Percentiles rank a stretch among this genome's conserved stretches.
Evolutionary conservation across 2,113 vertebrate species (phyloP).

Genomic region (Xenopus tropicalis): DNA sequence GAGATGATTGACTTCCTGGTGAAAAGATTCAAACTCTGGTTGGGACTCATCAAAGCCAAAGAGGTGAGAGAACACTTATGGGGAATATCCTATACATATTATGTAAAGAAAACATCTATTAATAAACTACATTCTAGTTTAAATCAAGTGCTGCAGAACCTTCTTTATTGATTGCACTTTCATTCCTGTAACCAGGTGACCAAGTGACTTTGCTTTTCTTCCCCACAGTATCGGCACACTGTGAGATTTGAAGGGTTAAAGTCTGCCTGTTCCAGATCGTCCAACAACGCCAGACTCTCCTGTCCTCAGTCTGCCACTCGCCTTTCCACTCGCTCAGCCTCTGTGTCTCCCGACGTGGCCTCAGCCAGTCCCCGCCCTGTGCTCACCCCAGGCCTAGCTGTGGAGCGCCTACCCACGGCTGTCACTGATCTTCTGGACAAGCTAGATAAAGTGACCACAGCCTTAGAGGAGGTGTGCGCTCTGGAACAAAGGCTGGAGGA

Average conservation of each 20-base stretch:
- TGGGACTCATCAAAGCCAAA: conserved; percentile 73
- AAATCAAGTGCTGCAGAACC: no score
- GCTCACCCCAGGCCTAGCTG: conserved; percentile 49
- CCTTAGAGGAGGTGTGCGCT: conserved; percentile 58
- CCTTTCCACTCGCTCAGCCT: conserved; percentile 45
- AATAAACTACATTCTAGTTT: no score
- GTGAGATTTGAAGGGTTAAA: conserved; percentile 75
- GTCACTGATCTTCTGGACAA: conserved; percentile 55
- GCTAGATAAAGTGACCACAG: conserved; percentile 66
- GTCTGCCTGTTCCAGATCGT: conserved; percentile 59
- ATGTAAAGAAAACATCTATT: no score
- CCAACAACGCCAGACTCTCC: conserved; percentile 58
- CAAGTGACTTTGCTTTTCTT: background rate
- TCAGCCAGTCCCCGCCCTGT: conserved; percentile 36
- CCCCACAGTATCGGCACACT: conserved; percentile 70
- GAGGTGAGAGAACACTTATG: conserved; percentile 53
- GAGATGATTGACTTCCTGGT: conserved; percentile 78
- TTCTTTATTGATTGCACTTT: no score
- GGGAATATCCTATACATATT: no score
- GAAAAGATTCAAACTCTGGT: conserved; percentile 73
- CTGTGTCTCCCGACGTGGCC: conserved; percentile 52
- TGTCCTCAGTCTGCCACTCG: background rate
- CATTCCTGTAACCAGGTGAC: no score
- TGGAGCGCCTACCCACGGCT: conserved; percentile 61
- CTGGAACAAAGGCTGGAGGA: conserved; percentile 62